Evolutionary conservation across 2,888 invertebrate genomes (phyloP).

Genomic region (Kryphioiulus occultus): DNA sequence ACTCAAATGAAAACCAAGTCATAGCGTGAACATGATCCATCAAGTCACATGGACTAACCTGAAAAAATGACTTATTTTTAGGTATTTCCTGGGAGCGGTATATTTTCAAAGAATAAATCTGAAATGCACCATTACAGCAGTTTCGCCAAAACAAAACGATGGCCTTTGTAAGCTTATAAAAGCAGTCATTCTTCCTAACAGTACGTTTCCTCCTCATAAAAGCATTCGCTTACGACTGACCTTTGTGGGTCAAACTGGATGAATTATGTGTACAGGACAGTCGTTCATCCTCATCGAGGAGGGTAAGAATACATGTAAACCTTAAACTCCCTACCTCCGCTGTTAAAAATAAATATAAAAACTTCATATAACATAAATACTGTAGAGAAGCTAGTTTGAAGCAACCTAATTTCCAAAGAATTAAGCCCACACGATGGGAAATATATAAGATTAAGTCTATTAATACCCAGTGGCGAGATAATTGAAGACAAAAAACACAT

Average conservation of each 20-base stretch:
- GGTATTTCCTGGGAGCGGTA: not conserved
- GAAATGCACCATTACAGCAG: not conserved
- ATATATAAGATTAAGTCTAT: not conserved
- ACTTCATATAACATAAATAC: not conserved
- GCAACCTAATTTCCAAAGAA: not conserved
- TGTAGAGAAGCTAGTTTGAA: not conserved
- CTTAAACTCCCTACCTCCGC: not conserved
- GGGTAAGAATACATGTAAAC: not conserved
- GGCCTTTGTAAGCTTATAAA: not conserved
- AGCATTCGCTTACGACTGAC: not conserved
- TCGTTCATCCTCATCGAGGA: conserved; percentile 12
- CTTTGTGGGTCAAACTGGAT: conserved; percentile 4
- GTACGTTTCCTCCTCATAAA: not conserved
- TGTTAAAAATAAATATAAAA: not conserved
- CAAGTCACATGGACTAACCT: not conserved
- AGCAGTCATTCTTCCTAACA: not conserved
- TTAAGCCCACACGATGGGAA: conserved; percentile 24
- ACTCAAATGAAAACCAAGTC: not conserved
- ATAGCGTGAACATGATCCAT: not conserved
- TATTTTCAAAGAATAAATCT: not conserved
- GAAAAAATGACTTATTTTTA: not conserved
- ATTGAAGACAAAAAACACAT: conserved; percentile 26
- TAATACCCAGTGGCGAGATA: conserved; percentile 21
- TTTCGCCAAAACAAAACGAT: not conserved
- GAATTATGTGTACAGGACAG: not conserved